Conservation (phyloP, 2,797 vertebrate genomes). For the Argya squamiceps region DNA sequence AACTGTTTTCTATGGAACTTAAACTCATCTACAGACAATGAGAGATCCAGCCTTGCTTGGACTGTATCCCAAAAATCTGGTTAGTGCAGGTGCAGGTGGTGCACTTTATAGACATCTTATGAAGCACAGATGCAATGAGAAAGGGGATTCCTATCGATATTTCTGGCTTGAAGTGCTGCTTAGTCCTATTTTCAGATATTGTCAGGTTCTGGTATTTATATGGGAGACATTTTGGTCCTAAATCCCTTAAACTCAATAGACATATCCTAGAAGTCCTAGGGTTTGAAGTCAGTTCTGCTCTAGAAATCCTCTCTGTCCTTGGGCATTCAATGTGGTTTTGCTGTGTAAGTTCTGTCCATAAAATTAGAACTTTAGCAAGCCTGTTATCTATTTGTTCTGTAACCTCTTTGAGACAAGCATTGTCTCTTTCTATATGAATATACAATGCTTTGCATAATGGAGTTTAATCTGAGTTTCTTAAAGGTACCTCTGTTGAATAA, state of each 20-base stretch:
- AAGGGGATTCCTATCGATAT: neutral
- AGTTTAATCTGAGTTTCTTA: neutral
- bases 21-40: neutral
- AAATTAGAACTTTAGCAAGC: neutral
- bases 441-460: neutral
- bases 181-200: neutral
- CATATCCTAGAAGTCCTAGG: neutral
- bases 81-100: neutral
- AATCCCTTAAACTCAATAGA: neutral
- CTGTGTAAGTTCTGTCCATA: neutral
- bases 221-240: neutral
- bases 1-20: neutral
- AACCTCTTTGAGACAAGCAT: neutral
- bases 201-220: neutral
- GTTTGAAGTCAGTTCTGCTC: neutral
- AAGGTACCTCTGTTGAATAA: neutral
- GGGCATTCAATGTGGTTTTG: neutral
- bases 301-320: neutral
- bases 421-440: neutral
- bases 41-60: neutral
- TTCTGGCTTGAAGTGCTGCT: neutral
- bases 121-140: neutral
- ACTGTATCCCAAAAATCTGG: neutral
- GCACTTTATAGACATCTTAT: neutral
- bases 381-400: neutral